Evolutionary conservation across 2,113 vertebrate species (phyloP).

Genomic region (Sterna hirundo): DNA sequence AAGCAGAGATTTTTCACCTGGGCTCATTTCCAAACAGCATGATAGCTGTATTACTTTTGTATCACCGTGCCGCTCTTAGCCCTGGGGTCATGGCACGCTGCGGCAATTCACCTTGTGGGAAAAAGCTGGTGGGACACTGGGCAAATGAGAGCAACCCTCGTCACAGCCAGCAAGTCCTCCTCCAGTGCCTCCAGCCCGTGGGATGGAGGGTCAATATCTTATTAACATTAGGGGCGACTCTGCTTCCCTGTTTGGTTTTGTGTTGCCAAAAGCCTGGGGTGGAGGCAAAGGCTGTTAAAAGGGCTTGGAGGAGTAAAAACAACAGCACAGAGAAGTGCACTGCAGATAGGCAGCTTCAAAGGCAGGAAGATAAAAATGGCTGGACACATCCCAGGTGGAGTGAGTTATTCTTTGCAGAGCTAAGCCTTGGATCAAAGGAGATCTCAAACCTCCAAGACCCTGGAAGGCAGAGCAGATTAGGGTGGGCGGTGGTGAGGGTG

Average conservation of each 20-base stretch:
- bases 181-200: not conserved
- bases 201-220: not conserved
- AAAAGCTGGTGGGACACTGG: not conserved
- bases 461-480: constrained; percentile 1
- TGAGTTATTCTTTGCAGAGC: not conserved
- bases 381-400: constrained; percentile 22
- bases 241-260: not conserved
- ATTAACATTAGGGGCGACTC: not conserved
- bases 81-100: not conserved
- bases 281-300: constrained; percentile 10
- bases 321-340: not conserved
- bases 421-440: constrained; percentile 19
- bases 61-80: not conserved
- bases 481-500: not conserved
- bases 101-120: not conserved
- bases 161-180: not conserved
- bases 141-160: not conserved
- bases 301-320: not conserved
- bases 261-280: not conserved
- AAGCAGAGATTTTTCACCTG: not conserved
- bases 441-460: not conserved
- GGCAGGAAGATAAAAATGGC: not conserved
- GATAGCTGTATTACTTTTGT: not conserved
- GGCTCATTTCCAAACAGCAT: not conserved
- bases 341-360: constrained; percentile 36